Evolutionary conservation across 1,140 invertebrate genomes (phyloP).

Genomic region (Lerema accius): DNA sequence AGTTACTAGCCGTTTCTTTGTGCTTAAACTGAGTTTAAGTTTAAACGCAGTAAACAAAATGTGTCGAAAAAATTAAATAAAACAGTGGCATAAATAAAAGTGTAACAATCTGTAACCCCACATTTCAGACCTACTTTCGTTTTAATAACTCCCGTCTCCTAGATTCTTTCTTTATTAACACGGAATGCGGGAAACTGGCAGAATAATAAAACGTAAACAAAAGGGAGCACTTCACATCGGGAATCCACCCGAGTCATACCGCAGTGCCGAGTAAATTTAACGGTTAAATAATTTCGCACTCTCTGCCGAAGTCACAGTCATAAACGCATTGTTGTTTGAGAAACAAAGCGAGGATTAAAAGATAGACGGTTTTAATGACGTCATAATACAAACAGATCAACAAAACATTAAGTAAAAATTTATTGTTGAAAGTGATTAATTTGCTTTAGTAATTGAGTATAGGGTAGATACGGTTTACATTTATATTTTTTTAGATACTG

Average conservation of each 20-base stretch:
- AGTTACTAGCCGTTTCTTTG: no score
- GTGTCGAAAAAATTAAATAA: no score
- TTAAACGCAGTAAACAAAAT: no score
- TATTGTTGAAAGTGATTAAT: no score
- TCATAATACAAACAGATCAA: background rate
- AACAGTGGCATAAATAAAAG: no score
- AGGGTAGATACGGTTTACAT: no score
- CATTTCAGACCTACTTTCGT: conserved; percentile 37
- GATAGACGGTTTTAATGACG: conserved; percentile 3
- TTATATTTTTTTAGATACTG: no score
- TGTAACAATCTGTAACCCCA: no score
- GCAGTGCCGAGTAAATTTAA: conserved; percentile 26
- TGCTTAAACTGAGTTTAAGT: no score
- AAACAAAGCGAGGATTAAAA: conserved; percentile 5
- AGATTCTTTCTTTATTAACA: conserved; percentile 41
- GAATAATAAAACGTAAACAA: conserved; percentile 41
- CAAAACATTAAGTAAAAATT: background rate
- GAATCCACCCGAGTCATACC: conserved; percentile 38
- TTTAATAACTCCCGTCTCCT: conserved; percentile 36
- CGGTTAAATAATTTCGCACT: conserved; percentile 28
- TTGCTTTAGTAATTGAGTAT: no score
- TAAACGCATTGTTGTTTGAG: conserved; percentile 12
- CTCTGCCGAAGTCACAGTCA: background rate
- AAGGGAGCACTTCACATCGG: conserved; percentile 34
- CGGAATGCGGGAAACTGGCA: conserved; percentile 36